Conservation (phyloP, 2,888 invertebrate genomes). For the Hydrotaea cyrtoneurina region DNA sequence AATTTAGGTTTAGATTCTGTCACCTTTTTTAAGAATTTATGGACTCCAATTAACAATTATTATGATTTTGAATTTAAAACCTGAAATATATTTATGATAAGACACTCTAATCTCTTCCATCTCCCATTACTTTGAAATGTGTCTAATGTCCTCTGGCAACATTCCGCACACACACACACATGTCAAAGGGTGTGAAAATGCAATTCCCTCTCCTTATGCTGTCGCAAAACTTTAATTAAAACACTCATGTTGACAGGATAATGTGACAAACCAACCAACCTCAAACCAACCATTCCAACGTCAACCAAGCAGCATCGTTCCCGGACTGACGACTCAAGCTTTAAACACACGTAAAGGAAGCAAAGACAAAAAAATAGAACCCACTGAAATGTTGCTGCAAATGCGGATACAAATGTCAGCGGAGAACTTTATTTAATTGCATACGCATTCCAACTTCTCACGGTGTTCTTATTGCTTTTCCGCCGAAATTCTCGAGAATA, state of each 20-base stretch:
- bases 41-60: too few relatives aligned
- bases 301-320: background rate
- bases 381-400: conserved; percentile 33
- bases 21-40: too few relatives aligned
- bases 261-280: conserved; percentile 19
- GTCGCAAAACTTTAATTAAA: conserved; percentile 54
- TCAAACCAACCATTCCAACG: background rate
- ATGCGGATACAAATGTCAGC: conserved; percentile 54
- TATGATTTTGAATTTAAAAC: background rate
- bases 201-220: background rate
- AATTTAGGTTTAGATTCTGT: too few relatives aligned
- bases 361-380: background rate
- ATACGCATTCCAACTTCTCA: conserved; percentile 17
- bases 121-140: background rate
- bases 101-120: background rate
- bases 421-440: conserved; percentile 48
- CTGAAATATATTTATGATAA: background rate
- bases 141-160: background rate
- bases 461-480: background rate
- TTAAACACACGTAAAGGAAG: too few relatives aligned
- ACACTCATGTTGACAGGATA: conserved; percentile 50
- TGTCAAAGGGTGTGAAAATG: background rate
- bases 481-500: background rate
- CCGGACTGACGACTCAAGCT: background rate
- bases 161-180: background rate